phyloP scores from a whole-genome alignment of 2,888 invertebrate genomes.

The Celastrina argiolus region DNA sequence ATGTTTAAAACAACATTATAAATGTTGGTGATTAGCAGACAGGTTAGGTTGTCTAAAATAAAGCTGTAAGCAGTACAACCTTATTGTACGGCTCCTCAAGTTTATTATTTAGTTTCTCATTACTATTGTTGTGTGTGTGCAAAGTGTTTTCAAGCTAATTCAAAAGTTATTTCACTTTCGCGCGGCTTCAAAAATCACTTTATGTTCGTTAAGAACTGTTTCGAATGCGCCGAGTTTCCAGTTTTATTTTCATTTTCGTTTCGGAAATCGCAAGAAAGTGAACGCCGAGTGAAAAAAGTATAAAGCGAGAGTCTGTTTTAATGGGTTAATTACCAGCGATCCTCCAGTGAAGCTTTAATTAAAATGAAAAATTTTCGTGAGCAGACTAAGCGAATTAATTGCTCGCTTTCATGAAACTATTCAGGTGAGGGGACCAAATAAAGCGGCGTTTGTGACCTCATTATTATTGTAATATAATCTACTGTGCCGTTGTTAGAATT shows the following conservation, averaged over 20 bases:
- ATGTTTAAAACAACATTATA: no score
- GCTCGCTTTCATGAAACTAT: conserved; percentile 68
- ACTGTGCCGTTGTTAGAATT: conserved; percentile 15
- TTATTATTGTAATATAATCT: conserved; percentile 23
- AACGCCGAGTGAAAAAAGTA: conserved; percentile 64
- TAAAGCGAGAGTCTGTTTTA: conserved; percentile 71
- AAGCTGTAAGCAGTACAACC: no score
- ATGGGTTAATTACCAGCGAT: conserved; percentile 76
- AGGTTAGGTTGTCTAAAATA: no score
- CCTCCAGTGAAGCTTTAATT: conserved; percentile 72
- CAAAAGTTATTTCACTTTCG: neutral
- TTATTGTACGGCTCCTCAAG: no score
- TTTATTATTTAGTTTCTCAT: no score
- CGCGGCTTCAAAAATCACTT: neutral
- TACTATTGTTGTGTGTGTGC: no score
- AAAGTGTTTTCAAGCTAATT: no score
- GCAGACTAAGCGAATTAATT: conserved; percentile 70
- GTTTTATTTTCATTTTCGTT: conserved; percentile 50
- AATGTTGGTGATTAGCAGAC: no score
- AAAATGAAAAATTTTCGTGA: conserved; percentile 76
- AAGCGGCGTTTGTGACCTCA: conserved; percentile 37
- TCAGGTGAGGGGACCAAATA: conserved; percentile 66
- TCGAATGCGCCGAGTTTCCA: conserved; percentile 32
- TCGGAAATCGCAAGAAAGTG: conserved; percentile 67
- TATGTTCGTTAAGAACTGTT: conserved; percentile 29